These are phyloP conservation scores for Hirudo medicinalis DNA, from an alignment of 1,140 invertebrate species.

Conservation along the genomic window DNA sequence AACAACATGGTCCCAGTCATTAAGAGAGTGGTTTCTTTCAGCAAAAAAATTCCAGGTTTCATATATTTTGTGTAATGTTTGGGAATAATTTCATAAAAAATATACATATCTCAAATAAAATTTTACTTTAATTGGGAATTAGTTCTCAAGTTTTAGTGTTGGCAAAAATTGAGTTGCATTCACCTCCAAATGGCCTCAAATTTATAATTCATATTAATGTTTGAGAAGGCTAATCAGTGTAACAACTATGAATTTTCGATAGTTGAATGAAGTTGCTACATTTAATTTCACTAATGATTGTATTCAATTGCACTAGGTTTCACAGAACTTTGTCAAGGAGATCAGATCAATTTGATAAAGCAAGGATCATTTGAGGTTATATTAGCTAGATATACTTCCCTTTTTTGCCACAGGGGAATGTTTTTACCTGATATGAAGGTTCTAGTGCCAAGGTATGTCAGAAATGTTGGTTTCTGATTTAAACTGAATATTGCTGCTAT, in stretches of 20 bases:
- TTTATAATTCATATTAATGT: too few relatives aligned
- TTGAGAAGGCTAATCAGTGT: too few relatives aligned
- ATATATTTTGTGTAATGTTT: too few relatives aligned
- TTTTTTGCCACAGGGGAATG: conserved; percentile 35
- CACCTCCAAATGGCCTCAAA: too few relatives aligned
- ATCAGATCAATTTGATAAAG: conserved; percentile 90
- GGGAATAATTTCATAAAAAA: neutral
- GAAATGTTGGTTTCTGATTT: neutral
- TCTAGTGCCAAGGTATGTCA: conserved; percentile 8
- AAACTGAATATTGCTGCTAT: neutral
- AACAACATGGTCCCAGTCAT: conserved; percentile 59
- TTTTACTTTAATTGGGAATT: too few relatives aligned
- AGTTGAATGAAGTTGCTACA: too few relatives aligned
- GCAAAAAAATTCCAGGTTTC: conserved; percentile 69
- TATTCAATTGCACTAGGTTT: conserved; percentile 52
- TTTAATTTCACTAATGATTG: too few relatives aligned
- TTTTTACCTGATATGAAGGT: conserved; percentile 33
- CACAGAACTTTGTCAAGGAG: conserved; percentile 77
- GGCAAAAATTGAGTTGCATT: too few relatives aligned
- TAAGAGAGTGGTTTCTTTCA: conserved; percentile 90
- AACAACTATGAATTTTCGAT: too few relatives aligned
- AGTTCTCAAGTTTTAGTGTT: too few relatives aligned
- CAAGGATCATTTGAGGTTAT: conserved; percentile 44
- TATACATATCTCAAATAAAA: too few relatives aligned
- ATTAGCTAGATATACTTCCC: conserved; percentile 32